These are phyloP conservation scores for Drosophila putrida DNA, from an alignment of 2,888 invertebrate species.

Conservation along the genomic window DNA sequence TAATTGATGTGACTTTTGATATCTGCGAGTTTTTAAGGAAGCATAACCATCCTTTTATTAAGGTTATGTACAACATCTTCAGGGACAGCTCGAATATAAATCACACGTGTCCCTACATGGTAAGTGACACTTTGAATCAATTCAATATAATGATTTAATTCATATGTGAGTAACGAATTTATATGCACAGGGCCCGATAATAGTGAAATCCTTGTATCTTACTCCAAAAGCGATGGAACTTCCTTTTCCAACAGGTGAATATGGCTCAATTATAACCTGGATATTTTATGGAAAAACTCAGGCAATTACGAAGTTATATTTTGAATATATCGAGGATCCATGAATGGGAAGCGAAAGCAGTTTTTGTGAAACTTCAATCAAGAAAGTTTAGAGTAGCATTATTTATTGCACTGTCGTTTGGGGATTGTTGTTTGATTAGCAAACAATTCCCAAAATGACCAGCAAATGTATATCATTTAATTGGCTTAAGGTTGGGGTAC, in stretches of 20 bases:
- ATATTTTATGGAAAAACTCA: neutral
- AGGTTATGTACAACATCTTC: conserved; percentile 11
- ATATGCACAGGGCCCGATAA: conserved; percentile 8
- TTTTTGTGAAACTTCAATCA: neutral
- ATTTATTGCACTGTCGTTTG: conserved; percentile 13
- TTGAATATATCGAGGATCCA: conserved; percentile 11
- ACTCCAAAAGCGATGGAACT: conserved; percentile 3
- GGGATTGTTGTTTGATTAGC: conserved; percentile 14
- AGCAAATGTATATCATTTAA: conserved; percentile 27
- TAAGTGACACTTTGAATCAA: neutral
- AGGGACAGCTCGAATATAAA: conserved; percentile 20
- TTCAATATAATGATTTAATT: neutral
- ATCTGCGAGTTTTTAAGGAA: conserved; percentile 9
- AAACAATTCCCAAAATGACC: conserved; percentile 50
- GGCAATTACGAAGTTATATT: conserved; percentile 7
- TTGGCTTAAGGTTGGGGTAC: conserved; percentile 22
- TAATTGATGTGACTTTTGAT: conserved; percentile 12
- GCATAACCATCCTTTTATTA: conserved; percentile 19
- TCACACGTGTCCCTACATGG: conserved; percentile 31
- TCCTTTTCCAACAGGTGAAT: conserved; percentile 19
- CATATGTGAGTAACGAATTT: neutral
- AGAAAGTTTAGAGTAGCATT: neutral
- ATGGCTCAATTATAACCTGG: neutral
- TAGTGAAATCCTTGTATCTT: conserved; percentile 4
- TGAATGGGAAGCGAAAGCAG: neutral